Percentiles rank a stretch among this genome's conserved stretches.
These are phyloP conservation scores for Meta bourneti DNA, from an alignment of 2,888 invertebrate species.

Conservation along the genomic window DNA sequence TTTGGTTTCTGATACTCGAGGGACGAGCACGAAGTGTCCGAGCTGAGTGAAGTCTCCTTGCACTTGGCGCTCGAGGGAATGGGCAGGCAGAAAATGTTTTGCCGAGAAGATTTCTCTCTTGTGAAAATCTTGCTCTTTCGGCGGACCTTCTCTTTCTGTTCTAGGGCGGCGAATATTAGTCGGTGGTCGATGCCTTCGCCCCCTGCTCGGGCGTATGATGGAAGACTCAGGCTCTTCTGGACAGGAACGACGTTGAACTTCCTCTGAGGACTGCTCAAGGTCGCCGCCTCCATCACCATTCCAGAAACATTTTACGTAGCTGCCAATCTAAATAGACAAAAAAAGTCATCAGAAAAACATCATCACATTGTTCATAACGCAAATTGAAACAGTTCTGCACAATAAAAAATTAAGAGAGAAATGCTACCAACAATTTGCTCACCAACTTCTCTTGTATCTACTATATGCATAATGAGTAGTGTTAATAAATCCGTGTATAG, in stretches of 20 bases:
- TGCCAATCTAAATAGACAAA: slow-evolving; percentile 55
- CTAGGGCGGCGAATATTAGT: slow-evolving; percentile 69
- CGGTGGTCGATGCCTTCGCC: slow-evolving; percentile 72
- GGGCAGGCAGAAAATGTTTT: slow-evolving; percentile 67
- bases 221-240: slow-evolving; percentile 71
- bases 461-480: too few relatives aligned
- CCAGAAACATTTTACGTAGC: slow-evolving; percentile 43
- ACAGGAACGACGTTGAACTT: slow-evolving; percentile 62
- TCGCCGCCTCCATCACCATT: slow-evolving; percentile 74
- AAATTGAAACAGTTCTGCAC: not conserved
- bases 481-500: too few relatives aligned
- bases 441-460: not conserved
- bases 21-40: slow-evolving; percentile 76
- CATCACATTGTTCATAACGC: not conserved
- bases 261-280: slow-evolving; percentile 65
- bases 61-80: slow-evolving; percentile 54
- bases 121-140: slow-evolving; percentile 63
- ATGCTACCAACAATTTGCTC: not conserved
- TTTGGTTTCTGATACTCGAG: slow-evolving; percentile 74
- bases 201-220: slow-evolving; percentile 66
- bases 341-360: not conserved
- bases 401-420: not conserved
- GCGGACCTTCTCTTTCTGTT: slow-evolving; percentile 61
- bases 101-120: slow-evolving; percentile 53
- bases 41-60: slow-evolving; percentile 70